Evolutionary conservation across 2,113 vertebrate species (phyloP).

Genomic region (Dermatemys mawii): DNA sequence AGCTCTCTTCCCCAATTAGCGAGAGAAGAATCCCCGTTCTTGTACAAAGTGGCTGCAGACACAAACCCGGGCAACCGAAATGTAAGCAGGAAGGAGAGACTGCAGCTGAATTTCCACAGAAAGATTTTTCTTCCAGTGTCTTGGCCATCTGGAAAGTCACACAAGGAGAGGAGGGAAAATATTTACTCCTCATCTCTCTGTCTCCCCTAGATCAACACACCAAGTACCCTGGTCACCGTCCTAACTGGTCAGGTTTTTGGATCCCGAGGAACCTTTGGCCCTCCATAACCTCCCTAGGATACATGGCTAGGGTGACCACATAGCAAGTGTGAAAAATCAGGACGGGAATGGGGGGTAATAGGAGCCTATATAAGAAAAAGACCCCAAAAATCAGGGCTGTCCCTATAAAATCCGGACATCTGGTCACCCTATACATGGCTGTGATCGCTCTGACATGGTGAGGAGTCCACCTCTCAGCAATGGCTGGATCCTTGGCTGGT

Average conservation of each 20-base stretch:
- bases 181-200: not conserved
- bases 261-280: conserved; percentile 55
- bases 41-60: not conserved
- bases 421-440: conserved; percentile 12
- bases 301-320: too few relatives aligned
- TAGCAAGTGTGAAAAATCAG: too few relatives aligned
- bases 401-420: too few relatives aligned
- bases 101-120: not conserved
- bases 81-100: conserved; percentile 42
- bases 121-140: not conserved
- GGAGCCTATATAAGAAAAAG: too few relatives aligned
- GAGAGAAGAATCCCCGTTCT: conserved; percentile 42
- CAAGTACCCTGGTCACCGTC: not conserved
- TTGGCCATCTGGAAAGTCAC: not conserved
- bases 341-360: too few relatives aligned
- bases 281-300: conserved; percentile 8
- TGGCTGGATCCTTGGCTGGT: not conserved
- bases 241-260: conserved; percentile 43
- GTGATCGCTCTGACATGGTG: conserved; percentile 12
- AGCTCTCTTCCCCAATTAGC: conserved; percentile 15
- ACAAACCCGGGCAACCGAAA: conserved; percentile 17
- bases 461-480: not conserved
- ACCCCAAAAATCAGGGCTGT: too few relatives aligned
- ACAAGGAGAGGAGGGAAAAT: not conserved
- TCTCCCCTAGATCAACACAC: not conserved